Conservation (phyloP, 64 coral and sea anemone species). For the Montipora foliosa region DNA sequence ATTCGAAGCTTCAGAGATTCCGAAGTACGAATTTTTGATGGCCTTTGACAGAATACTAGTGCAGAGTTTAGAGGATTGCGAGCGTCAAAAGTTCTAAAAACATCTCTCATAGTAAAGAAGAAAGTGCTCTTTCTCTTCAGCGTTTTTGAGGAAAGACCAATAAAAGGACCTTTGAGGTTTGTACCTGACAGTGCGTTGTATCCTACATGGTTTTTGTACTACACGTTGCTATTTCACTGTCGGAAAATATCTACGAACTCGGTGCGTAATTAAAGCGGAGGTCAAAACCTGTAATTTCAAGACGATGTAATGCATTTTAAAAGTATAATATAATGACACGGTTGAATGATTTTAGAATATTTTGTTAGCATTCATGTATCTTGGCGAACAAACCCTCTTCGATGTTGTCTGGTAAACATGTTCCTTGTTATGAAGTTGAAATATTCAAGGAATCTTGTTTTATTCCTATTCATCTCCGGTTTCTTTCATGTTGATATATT, state of each 20-base stretch:
- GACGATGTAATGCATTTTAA: background rate
- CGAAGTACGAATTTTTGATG: background rate
- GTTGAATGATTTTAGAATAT: background rate
- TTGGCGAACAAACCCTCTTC: background rate
- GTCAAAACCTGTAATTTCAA: constrained; percentile 10
- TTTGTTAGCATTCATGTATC: background rate
- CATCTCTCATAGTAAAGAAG: constrained; percentile 23
- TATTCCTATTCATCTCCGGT: constrained; percentile 1
- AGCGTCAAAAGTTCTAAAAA: constrained; percentile 15
- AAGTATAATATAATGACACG: background rate
- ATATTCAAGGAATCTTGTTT: constrained; percentile 17
- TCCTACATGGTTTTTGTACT: background rate
- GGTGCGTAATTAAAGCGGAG: background rate
- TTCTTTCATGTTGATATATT: background rate
- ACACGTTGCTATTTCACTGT: background rate
- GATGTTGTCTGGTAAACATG: background rate
- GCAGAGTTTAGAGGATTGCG: constrained; percentile 43
- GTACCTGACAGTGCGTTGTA: background rate
- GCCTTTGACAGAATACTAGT: background rate
- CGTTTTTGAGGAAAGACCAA: constrained; percentile 2
- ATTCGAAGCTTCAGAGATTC: background rate
- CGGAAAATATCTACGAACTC: background rate
- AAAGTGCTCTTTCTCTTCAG: background rate
- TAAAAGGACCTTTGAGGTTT: background rate
- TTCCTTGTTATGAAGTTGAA: background rate